Percentiles rank a stretch among this genome's conserved stretches.
Evolutionary conservation across 2,888 invertebrate genomes (phyloP).

Genomic region (Apodemia zela): DNA sequence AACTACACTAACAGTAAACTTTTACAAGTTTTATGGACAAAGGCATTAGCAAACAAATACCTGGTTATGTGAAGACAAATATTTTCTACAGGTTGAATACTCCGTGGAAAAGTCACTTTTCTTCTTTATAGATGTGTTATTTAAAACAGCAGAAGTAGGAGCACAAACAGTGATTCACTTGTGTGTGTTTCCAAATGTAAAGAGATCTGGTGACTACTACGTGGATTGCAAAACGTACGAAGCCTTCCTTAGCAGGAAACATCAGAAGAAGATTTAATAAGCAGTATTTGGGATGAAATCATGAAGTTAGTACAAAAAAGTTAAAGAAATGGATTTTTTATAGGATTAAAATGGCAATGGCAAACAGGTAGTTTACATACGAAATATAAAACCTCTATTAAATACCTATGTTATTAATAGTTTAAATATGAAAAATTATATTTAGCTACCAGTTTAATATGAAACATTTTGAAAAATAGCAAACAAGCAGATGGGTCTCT

Average conservation of each 20-base stretch:
- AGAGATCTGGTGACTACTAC: conserved; percentile 87
- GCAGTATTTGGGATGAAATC: conserved; percentile 86
- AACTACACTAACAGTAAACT: conserved; percentile 73
- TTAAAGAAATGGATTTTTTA: not conserved
- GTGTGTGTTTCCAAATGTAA: conserved; percentile 86
- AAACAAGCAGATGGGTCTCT: too few species aligned
- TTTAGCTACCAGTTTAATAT: too few species aligned
- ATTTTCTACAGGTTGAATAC: conserved; percentile 84
- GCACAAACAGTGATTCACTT: conserved; percentile 88
- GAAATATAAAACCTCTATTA: too few species aligned
- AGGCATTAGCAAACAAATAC: conserved; percentile 69
- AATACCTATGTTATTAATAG: too few species aligned
- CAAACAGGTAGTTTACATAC: too few species aligned
- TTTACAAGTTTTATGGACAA: conserved; percentile 59
- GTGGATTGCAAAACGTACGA: conserved; percentile 84
- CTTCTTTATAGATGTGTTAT: conserved; percentile 80
- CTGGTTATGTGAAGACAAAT: conserved; percentile 89
- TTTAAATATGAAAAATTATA: too few species aligned
- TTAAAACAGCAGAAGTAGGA: conserved; percentile 86
- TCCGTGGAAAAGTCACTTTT: conserved; percentile 64
- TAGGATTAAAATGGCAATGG: too few species aligned
- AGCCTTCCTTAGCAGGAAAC: conserved; percentile 79
- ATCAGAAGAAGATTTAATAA: conserved; percentile 83
- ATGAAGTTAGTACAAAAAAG: conserved; percentile 26
- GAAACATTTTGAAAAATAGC: too few species aligned